Base-by-base conservation (phyloP, 2,888 invertebrate genomes). In the Hemaris fuciformis region DNA sequence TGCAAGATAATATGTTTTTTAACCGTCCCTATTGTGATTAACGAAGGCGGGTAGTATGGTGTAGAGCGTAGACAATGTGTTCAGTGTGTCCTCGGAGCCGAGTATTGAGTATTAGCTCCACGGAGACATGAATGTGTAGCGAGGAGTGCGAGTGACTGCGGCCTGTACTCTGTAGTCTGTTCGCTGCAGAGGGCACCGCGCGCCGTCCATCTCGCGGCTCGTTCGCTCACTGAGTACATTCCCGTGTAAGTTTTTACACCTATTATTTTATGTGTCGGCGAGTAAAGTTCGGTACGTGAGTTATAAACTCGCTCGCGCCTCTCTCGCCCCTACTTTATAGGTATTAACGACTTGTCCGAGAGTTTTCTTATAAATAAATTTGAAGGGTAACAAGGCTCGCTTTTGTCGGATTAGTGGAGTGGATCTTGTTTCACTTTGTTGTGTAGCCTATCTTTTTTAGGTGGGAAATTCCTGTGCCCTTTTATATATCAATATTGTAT, bases 291-390 rank as follows among this genome's bases (percentile, higher is more conserved):
- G 91, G 91, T 91, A 92, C 92, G 92, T 92, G 92, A 92, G 92
- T 91, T 92, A 92, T 92, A 92, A 92, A 92, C 91, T 90, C 90
- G 88, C 89, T 86, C 89, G 91, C 89, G 91, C 89, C 91, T 89
- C 89, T 91, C 89, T 90, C 89, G 91, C 91, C 91, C 91, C 91
- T 92, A 91, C 92, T 92, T 92, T 92, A 92, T 92, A 92, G 91
- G 92, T 92, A 92, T 92, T 92, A 92, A 92, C 92, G 92, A 90
- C 92, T 91, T 92, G 92, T 92, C 92, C 91, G 88, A 92, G 92
- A 91, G 91, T 92, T 92, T 92, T 92, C 92, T 92, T 92, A 92
- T 92, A 92, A 92, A 92, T 92, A 92, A 92, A 92, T 92, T 92
- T 92, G 92, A 92, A 92, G 91, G 92, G 92, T 89, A 90, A 92